Evolutionary conservation across 1,140 invertebrate species (phyloP).

Genomic region (Harpegnathos saltator): DNA sequence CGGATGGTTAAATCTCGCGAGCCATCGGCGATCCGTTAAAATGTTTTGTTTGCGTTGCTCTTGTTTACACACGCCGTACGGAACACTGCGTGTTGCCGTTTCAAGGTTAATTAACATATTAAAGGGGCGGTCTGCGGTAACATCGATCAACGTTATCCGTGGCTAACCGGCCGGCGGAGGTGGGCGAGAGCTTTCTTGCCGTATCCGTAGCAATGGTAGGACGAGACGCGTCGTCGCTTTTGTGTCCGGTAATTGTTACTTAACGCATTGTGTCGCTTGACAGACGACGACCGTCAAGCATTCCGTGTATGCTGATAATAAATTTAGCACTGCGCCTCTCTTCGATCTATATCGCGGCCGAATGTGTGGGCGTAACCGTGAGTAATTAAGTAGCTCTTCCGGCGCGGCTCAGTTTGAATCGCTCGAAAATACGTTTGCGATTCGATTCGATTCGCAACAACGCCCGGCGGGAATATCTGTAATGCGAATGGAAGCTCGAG

Average conservation of each 20-base stretch:
- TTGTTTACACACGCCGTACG: slow-evolving; percentile 5
- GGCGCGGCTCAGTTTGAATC: neutral
- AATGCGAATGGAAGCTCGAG: neutral
- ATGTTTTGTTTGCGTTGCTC: slow-evolving; percentile 36
- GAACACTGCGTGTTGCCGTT: slow-evolving; percentile 20
- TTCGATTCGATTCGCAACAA: neutral
- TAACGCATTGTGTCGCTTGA: neutral
- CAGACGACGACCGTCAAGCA: too few species aligned
- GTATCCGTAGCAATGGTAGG: slow-evolving; percentile 16
- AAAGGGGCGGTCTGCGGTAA: slow-evolving; percentile 39
- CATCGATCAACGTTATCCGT: slow-evolving; percentile 31
- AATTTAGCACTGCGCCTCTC: neutral
- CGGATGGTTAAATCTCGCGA: slow-evolving; percentile 27
- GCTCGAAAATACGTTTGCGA: neutral
- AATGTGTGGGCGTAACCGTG: neutral
- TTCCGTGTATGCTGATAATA: neutral
- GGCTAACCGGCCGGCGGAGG: neutral
- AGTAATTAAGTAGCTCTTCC: slow-evolving; percentile 8
- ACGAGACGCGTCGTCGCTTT: slow-evolving; percentile 1
- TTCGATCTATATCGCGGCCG: neutral
- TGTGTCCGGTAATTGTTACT: slow-evolving; percentile 32
- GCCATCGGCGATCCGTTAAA: slow-evolving; percentile 45
- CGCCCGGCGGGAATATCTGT: neutral
- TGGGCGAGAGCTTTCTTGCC: slow-evolving; percentile 35
- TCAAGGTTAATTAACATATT: slow-evolving; percentile 57